Percentiles rank a stretch among this genome's conserved stretches.
These are phyloP conservation scores for Furcula furcula DNA, from an alignment of 2,888 invertebrate species.

Conservation along the genomic window DNA sequence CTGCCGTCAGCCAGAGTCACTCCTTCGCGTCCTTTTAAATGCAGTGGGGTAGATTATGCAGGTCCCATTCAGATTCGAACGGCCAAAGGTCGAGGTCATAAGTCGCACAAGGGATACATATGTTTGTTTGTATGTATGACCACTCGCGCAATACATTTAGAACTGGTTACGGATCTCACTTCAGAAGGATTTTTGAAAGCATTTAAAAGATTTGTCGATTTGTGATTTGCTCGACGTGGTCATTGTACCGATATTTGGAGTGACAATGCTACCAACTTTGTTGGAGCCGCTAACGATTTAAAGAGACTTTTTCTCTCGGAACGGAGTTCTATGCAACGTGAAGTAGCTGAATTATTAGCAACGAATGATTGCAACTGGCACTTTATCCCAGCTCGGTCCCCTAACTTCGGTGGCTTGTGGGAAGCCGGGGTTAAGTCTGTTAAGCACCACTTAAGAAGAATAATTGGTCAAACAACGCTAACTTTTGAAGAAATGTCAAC, in stretches of 20 bases:
- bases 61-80: conserved; percentile 12
- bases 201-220: conserved; percentile 2
- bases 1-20: conserved; percentile 15
- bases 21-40: conserved; percentile 7
- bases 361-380: no score
- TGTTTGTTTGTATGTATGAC: no score
- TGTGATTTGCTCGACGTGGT: conserved; percentile 3
- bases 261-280: conserved; percentile 2
- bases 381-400: background rate
- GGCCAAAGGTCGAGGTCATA: no score
- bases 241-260: background rate
- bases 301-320: background rate
- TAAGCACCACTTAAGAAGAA: background rate
- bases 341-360: no score
- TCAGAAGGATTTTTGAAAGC: conserved; percentile 1
- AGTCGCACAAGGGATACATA: no score
- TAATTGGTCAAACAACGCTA: background rate
- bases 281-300: background rate
- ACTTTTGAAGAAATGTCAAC: no score
- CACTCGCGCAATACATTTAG: no score
- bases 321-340: background rate
- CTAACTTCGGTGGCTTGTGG: background rate
- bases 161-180: no score
- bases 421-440: no score
- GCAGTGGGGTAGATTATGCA: conserved; percentile 16